Percentiles rank a stretch among this genome's conserved stretches.
phyloP scores from a whole-genome alignment of 1,140 invertebrate genomes.

The Chelonus insularis region DNA sequence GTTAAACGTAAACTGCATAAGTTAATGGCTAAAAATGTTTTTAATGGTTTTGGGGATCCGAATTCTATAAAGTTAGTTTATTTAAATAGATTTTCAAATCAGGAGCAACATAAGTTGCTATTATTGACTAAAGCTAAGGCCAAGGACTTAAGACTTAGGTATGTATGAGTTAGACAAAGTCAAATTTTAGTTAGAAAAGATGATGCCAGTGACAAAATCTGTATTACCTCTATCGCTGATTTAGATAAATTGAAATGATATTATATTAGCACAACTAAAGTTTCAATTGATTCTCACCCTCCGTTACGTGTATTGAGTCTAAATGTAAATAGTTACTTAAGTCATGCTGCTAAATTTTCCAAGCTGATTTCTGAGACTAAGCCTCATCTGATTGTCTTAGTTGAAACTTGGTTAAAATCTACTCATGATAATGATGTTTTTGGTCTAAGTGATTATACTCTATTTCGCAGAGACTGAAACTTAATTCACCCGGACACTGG shows the following conservation, averaged over 20 bases:
- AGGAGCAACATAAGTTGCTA: not conserved
- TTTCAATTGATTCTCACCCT: not conserved
- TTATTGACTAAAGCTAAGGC: not conserved
- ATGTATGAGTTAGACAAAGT: not conserved
- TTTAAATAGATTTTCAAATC: not conserved
- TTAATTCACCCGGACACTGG: not conserved
- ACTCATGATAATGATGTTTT: not conserved
- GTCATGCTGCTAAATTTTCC: not conserved
- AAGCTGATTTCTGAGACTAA: not conserved
- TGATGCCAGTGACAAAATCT: not conserved
- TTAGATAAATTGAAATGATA: not conserved
- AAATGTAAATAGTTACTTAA: not conserved
- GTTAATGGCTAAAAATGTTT: not conserved
- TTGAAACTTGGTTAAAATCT: slow-evolving; percentile 16
- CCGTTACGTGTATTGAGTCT: not conserved
- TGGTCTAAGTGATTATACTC: not conserved
- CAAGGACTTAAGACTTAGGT: not conserved
- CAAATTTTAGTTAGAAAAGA: not conserved
- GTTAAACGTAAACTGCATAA: not conserved
- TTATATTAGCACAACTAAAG: not conserved
- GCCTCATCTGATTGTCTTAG: not conserved
- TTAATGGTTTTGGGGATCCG: too few species aligned
- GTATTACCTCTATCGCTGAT: not conserved
- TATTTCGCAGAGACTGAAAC: not conserved
- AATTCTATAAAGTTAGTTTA: not conserved